A percentile compares a stretch with the other conserved stretches of the same genome.
Evolutionary conservation across 1,140 invertebrate species (phyloP).

Genomic region (Micrasema minimum): DNA sequence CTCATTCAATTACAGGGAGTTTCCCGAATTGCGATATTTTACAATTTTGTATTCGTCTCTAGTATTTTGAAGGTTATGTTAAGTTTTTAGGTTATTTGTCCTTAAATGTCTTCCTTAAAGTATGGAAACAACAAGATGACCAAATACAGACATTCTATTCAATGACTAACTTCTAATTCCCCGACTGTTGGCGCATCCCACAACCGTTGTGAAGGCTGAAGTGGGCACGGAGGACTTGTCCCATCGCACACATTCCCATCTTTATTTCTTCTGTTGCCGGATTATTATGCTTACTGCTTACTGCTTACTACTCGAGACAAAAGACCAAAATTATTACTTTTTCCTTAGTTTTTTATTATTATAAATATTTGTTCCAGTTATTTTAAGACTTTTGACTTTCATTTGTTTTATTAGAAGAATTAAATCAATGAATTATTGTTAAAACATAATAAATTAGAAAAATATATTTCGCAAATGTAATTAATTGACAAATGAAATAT

Average conservation of each 20-base stretch:
- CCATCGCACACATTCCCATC: too few relatives aligned
- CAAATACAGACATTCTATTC: constrained; percentile 28
- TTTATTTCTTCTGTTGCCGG: too few relatives aligned
- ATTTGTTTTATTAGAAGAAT: constrained; percentile 21
- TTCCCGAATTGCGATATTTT: neutral
- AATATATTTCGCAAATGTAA: neutral
- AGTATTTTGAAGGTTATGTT: constrained; percentile 29
- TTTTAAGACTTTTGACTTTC: constrained; percentile 2
- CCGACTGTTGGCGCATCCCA: neutral
- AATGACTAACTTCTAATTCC: constrained; percentile 2
- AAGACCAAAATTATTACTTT: too few relatives aligned
- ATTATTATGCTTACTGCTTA: too few relatives aligned
- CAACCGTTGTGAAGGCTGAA: too few relatives aligned
- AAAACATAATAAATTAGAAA: neutral
- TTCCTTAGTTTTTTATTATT: too few relatives aligned
- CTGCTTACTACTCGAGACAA: too few relatives aligned
- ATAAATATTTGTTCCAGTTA: too few relatives aligned
- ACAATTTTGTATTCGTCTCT: neutral
- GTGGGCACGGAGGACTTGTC: too few relatives aligned
- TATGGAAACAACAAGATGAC: constrained; percentile 12
- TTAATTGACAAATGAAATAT: constrained; percentile 8
- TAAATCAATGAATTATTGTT: constrained; percentile 21
- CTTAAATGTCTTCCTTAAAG: constrained; percentile 33
- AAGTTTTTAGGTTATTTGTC: constrained; percentile 34
- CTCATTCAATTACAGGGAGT: neutral